A percentile compares a stretch with the other conserved stretches of the same genome.
Evolutionary conservation across 2,113 vertebrate genomes (phyloP).

Genomic region (Balaenoptera acutorostrata): DNA sequence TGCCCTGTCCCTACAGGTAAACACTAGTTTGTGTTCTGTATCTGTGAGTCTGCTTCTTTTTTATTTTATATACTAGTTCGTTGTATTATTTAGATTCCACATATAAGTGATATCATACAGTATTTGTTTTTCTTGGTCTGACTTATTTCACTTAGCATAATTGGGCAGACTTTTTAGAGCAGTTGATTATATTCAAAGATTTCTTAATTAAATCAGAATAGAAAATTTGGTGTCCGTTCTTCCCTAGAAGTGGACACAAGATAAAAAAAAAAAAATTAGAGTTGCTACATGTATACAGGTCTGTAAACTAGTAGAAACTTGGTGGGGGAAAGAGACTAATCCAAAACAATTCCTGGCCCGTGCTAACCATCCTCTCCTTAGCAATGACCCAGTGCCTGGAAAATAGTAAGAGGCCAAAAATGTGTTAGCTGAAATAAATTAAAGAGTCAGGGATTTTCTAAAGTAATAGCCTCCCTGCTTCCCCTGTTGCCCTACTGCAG

Average conservation of each 20-base stretch:
- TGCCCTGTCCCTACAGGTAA: not conserved
- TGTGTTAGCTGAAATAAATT: not conserved
- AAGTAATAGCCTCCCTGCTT: not conserved
- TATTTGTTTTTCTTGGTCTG: not conserved
- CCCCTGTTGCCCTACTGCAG: not conserved
- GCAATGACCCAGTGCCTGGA: not conserved
- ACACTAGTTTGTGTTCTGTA: not conserved
- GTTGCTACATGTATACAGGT: not conserved
- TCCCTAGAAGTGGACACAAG: not conserved
- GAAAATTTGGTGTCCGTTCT: not conserved
- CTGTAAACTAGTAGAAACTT: not conserved
- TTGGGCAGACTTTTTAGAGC: not conserved
- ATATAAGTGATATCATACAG: not conserved
- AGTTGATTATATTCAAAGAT: not conserved
- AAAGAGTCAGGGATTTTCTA: not conserved
- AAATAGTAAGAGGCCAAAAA: not conserved
- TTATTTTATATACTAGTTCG: not conserved
- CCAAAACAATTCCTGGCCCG: not conserved
- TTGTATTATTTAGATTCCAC: not conserved
- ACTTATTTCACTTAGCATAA: not conserved
- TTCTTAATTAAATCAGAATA: not conserved
- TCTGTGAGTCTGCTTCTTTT: not conserved
- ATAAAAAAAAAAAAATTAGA: not conserved
- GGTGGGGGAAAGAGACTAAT: not conserved
- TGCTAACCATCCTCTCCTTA: not conserved